Base-by-base conservation (phyloP, 2,113 vertebrate genomes). In the Colistium nudipinnis region DNA sequence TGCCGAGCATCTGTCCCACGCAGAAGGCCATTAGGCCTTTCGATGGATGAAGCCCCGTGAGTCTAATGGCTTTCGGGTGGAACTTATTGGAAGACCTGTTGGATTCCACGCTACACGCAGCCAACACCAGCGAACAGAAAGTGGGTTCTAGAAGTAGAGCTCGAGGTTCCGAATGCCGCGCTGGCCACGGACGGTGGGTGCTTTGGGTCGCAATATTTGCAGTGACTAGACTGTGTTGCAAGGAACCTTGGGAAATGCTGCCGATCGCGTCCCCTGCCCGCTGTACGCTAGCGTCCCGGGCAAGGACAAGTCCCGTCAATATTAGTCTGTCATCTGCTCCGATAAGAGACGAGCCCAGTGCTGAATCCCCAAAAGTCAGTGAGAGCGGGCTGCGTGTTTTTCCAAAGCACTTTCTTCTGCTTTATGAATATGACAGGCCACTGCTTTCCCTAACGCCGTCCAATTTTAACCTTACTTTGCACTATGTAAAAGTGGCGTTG, bases 51-150 rank as follows among this genome's bases (percentile, higher is more conserved):
- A 82, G 84, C 62, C 76, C 59, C 35, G 74, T 71, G 74, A 79
- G 35, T 74, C 71, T 89, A 92, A 92, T 92, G 84, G 78, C 76
- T 86, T 91, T 86, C 83, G 81, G 81, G 69, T 77, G 54, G 76
- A 82, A 87, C 83, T 90, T 87, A 88, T 86, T 90, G 86, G 85
- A 77, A 90, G 81, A 90, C 82, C 86, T 88, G 90, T 90, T 92
- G 89, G 78, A 90, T 85, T 87, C 68, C 51, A 35, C 59, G 71
- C 66, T 70, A 70, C 80, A 82, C 60, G 67, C 64, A 53, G 66
- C 54, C 70, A n/a, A n/a, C n/a, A 76, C 74, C 76, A 61, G 48
- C 62, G 76, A 71, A 64, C 61, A 75, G 68, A 75, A 66, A 76
- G 60, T 79, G 27, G 31, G 53, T 39, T 25, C 31, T 81, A n/a